Conservation (phyloP, 2,113 vertebrate genomes). For the Indri indri region DNA sequence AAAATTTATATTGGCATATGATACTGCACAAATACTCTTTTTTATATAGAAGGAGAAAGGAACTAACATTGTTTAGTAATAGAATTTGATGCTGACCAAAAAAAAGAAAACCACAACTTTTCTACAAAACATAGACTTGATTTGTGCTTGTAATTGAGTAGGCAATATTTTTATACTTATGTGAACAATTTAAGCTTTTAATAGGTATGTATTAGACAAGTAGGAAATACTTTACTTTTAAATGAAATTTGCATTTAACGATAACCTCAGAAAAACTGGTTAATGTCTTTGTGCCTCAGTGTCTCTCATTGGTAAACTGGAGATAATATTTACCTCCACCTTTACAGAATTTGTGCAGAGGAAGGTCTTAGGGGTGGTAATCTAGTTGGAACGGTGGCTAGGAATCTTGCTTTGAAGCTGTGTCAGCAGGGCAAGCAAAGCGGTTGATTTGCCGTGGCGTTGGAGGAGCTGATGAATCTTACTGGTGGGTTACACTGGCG, state of each 20-base stretch:
- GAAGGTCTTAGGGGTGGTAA: background rate
- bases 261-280: background rate
- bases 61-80: background rate
- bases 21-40: background rate
- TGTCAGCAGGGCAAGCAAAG: background rate
- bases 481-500: background rate
- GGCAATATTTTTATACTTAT: background rate
- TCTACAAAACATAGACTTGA: background rate
- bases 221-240: background rate
- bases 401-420: background rate
- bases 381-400: background rate
- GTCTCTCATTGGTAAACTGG: background rate
- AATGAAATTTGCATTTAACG: background rate
- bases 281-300: background rate
- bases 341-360: background rate
- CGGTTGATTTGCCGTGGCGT: background rate
- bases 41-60: background rate
- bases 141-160: background rate
- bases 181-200: background rate
- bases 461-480: background rate
- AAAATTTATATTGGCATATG: background rate
- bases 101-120: background rate
- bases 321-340: background rate
- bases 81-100: background rate
- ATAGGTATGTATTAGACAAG: background rate